Evolutionary conservation across 2,113 vertebrate species (phyloP), one percentile per base, ranked within the genome.

Genomic region (Eulemur rufifrons): DNA sequence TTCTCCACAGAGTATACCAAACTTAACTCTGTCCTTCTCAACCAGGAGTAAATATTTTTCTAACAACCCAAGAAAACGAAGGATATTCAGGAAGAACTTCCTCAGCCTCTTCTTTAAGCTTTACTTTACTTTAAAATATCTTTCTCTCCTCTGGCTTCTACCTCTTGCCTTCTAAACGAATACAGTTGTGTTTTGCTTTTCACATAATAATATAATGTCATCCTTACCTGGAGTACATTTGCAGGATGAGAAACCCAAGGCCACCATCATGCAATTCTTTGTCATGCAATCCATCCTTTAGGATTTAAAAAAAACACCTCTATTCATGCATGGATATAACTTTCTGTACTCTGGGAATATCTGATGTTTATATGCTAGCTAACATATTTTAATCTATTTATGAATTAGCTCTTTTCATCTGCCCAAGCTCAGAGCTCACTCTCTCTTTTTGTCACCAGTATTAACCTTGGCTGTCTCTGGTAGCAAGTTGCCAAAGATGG

Each of bases 111-210:
- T 27, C 71, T 82, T 86, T 45, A 69, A 61, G 25, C 4, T 86
- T 96, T 91, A n/a, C 42, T 95, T 69, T 56, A 77, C 21, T 87
- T 84, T 85, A 91, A 94, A 86, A 50, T 61, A 21, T 81, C 17
- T 29, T 39, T 34, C 17, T 92, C 68, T 78, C n/a, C 29, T 86
- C 45, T 59, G n/a, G 34, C 12, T 74, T 86, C 39, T 80, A 18
- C 8, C 7, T 39, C 18, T 92, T 78, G 74, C 14, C 21, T 93
- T 93, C 42, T 25, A 83, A 83, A 69, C 64, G 39, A 71, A 77
- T 82, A 81, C 86, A 21, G 23, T 23, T 5, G 2, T 69, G 0
- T 69, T 87, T 73, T 84, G 68, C 14, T 83, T 69, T 92, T 63
- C 45, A 20, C 50, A 3, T 25, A 74, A 37, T 32, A 77, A 66